Percentiles rank a stretch among this genome's conserved stretches.
These are phyloP conservation scores for Rhinichthys osculus DNA, from an alignment of 2,797 vertebrate species.

Conservation along the genomic window DNA sequence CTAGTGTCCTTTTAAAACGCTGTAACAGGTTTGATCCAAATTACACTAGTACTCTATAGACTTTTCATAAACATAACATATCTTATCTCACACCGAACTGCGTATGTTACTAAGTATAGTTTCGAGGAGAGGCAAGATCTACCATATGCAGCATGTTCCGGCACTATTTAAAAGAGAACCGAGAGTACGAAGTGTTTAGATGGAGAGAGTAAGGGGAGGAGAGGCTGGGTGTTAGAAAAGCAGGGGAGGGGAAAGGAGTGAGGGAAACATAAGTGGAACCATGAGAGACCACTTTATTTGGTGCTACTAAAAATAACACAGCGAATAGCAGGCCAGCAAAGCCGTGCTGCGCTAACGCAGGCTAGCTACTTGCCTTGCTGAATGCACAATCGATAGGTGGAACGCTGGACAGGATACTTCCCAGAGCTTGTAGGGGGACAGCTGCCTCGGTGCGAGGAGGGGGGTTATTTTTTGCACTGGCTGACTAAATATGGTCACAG, in stretches of 20 bases:
- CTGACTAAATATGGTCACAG: conserved; percentile 99
- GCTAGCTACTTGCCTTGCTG: conserved; percentile 75
- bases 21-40: conserved; percentile 53
- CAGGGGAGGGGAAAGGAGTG: conserved; percentile 15
- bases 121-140: conserved; percentile 77
- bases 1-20: conserved; percentile 42
- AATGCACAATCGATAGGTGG: conserved; percentile 92
- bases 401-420: conserved; percentile 86
- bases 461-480: conserved; percentile 96
- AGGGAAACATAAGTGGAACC: conserved; percentile 68
- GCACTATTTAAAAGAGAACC: conserved; percentile 78
- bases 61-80: conserved; percentile 53
- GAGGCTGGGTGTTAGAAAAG: conserved; percentile 33
- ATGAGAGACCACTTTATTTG: conserved; percentile 90
- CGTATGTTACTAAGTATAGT: conserved; percentile 86
- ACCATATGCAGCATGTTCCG: conserved; percentile 80
- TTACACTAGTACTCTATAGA: conserved; percentile 68
- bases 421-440: conserved; percentile 75
- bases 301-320: conserved; percentile 87
- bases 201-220: conserved; percentile 29
- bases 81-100: conserved; percentile 60
- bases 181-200: conserved; percentile 60
- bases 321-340: conserved; percentile 84
- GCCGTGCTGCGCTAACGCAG: conserved; percentile 66
- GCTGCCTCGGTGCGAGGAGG: conserved; percentile 59